These are phyloP conservation scores for Doris montereyensis DNA, from an alignment of 2,888 invertebrate genomes.

Conservation along the genomic window DNA sequence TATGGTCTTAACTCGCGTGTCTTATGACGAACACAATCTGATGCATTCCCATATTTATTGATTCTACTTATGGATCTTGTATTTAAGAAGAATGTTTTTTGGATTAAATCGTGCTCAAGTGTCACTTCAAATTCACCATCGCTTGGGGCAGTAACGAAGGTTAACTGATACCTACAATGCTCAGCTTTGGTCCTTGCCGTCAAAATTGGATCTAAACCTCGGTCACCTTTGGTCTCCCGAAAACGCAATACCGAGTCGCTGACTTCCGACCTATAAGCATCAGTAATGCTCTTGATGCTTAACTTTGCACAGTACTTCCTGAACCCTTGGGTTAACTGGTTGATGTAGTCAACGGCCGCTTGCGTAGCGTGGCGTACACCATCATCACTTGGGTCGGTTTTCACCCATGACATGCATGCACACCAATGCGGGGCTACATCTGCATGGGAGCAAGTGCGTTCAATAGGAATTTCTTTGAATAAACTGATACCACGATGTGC, in stretches of 20 bases:
- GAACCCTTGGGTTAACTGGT: constrained; percentile 17
- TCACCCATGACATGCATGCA: constrained; percentile 88
- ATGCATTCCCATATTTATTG: constrained; percentile 87
- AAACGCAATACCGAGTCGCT: constrained; percentile 78
- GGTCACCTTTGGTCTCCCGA: constrained; percentile 85
- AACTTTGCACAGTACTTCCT: constrained; percentile 21
- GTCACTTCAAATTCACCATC: constrained; percentile 88
- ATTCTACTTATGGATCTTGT: constrained; percentile 83
- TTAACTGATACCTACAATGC: constrained; percentile 84
- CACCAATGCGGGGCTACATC: constrained; percentile 97
- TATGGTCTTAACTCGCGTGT: constrained; percentile 82
- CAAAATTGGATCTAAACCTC: constrained; percentile 80
- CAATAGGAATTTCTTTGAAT: constrained; percentile 75
- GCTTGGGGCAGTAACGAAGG: constrained; percentile 84
- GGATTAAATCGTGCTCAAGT: constrained; percentile 77
- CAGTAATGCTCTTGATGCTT: background rate
- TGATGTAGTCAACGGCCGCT: constrained; percentile 1
- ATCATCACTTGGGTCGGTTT: constrained; percentile 76
- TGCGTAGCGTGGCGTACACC: constrained; percentile 76
- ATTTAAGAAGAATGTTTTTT: constrained; percentile 79
- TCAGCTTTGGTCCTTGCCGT: constrained; percentile 79
- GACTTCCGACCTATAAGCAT: background rate
- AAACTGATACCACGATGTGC: constrained; percentile 64
- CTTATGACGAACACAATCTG: constrained; percentile 82
- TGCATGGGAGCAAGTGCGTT: constrained; percentile 88